These are phyloP conservation scores for Drosophila prolongata DNA, from an alignment of 2,888 invertebrate species.

Conservation along the genomic window DNA sequence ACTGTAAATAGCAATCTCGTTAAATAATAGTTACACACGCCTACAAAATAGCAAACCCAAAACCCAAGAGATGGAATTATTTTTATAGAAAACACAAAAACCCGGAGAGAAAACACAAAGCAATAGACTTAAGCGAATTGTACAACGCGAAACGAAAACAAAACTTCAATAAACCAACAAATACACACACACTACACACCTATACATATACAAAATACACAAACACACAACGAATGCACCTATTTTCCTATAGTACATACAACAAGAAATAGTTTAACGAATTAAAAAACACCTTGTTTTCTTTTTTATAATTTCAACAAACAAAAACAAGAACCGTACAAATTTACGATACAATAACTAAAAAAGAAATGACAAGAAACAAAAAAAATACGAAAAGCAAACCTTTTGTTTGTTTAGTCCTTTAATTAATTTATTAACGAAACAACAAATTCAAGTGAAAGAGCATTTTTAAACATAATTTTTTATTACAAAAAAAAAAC, in stretches of 20 bases:
- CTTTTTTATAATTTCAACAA: constrained; percentile 36
- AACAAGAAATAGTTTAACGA: constrained; percentile 44
- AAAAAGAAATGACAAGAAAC: constrained; percentile 39
- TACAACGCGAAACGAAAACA: constrained; percentile 29
- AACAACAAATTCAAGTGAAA: constrained; percentile 25
- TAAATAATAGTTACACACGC: constrained; percentile 59
- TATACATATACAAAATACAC: constrained; percentile 37
- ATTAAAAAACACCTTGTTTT: constrained; percentile 36
- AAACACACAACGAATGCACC: constrained; percentile 61
- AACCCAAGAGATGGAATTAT: constrained; percentile 32
- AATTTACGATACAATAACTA: constrained; percentile 67
- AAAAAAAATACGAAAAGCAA: constrained; percentile 31
- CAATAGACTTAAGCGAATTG: constrained; percentile 45
- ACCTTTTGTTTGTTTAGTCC: constrained; percentile 46
- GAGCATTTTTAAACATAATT: constrained; percentile 28
- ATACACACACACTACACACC: constrained; percentile 41
- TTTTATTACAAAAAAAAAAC: constrained; percentile 12
- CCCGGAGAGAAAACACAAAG: constrained; percentile 36
- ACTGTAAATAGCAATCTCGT: constrained; percentile 76
- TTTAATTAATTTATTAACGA: constrained; percentile 44
- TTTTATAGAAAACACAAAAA: constrained; percentile 37
- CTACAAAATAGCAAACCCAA: constrained; percentile 25
- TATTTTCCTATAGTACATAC: constrained; percentile 73
- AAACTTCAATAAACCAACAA: constrained; percentile 59
- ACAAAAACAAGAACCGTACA: constrained; percentile 68